Percentiles rank a stretch among this genome's conserved stretches.
These are phyloP conservation scores for Patiria pectinifera DNA, from an alignment of 53 echinoderm and acorn worm genomes.

Conservation along the genomic window DNA sequence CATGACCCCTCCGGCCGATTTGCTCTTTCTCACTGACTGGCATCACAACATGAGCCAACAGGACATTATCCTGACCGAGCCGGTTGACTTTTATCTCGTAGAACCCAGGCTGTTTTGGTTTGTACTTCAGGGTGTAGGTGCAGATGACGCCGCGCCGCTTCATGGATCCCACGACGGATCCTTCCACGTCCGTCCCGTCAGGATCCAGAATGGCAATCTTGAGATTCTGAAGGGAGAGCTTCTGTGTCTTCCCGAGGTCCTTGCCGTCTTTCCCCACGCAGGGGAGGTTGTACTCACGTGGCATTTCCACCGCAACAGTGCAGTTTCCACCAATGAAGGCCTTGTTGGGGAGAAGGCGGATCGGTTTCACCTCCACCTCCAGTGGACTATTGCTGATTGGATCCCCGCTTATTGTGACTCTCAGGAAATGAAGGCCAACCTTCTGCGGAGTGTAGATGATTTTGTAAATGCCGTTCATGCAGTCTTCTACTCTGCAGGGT, in stretches of 20 bases:
- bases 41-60: conserved; percentile 75
- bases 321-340: conserved; percentile 85
- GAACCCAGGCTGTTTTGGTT: conserved; percentile 73
- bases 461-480: conserved; percentile 86
- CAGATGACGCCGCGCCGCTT: conserved; percentile 71
- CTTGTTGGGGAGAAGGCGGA: conserved; percentile 79
- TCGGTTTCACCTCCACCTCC: conserved; percentile 79
- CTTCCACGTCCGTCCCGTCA: conserved; percentile 71
- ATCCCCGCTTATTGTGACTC: conserved; percentile 79
- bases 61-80: conserved; percentile 54
- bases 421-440: conserved; percentile 81
- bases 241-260: conserved; percentile 57
- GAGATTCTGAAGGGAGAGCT: conserved; percentile 78
- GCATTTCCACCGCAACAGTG: conserved; percentile 82
- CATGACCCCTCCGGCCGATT: conserved; percentile 79
- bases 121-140: conserved; percentile 81
- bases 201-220: conserved; percentile 77
- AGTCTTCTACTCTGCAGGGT: conserved; percentile 75
- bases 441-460: conserved; percentile 75
- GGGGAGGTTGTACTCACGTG: conserved; percentile 77
- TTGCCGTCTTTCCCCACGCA: conserved; percentile 59
- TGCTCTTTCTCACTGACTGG: conserved; percentile 85
- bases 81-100: conserved; percentile 78
- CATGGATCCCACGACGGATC: conserved; percentile 70
- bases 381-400: conserved; percentile 83